Base-by-base conservation (phyloP, 2,888 invertebrate genomes). In the Cecidostiba fungosa region DNA sequence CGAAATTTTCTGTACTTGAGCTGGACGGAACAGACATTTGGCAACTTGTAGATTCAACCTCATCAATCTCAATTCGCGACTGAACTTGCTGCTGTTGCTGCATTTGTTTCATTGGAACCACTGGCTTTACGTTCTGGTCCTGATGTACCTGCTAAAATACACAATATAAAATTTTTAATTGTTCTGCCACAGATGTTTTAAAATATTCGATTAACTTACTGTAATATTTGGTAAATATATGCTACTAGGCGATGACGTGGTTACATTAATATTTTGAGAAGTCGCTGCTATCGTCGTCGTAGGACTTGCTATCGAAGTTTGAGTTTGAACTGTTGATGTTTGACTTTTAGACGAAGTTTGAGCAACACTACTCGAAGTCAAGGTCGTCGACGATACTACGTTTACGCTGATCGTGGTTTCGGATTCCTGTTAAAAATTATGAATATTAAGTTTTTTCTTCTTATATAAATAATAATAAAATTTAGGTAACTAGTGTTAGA, bases 311-410 rank as follows among this genome's bases (percentile, higher is more conserved):
- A 89, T 88, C 86, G 91, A 90, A 47, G 92, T 93, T 89, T 93
- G 93, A 6, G 93, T 92, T 89, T 93, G 93, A 59, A 90, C 91
- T 32, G 92, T 92, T n/a, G 93, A 92, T 39, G 92, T 92, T 86
- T 91, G 93, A 89, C 90, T 92, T 88, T 93, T 93, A 77, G 89
- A 91, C 47, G 89, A 88, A 83, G 90, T 90, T 74, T 91, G 91
- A 8, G 90, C 85, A 59, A 90, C 90, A 8, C 90, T 89, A 79
- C 89, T 90, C 36, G 91, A 82, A 12, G n/a, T n/a, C n/a, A n/a
- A n/a, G n/a, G 91, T 89, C n/a, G 91, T 85, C 8, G 92, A 89
- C 23, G 92, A 89, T 72, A 90, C 89, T 82, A 90, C 89, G 84
- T 90, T 91, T 5, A 91, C 90, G 77, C 88, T 91, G 73, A 91